Conservation (phyloP, 2,888 invertebrate species). For the Nephrocerus scutellatus region DNA sequence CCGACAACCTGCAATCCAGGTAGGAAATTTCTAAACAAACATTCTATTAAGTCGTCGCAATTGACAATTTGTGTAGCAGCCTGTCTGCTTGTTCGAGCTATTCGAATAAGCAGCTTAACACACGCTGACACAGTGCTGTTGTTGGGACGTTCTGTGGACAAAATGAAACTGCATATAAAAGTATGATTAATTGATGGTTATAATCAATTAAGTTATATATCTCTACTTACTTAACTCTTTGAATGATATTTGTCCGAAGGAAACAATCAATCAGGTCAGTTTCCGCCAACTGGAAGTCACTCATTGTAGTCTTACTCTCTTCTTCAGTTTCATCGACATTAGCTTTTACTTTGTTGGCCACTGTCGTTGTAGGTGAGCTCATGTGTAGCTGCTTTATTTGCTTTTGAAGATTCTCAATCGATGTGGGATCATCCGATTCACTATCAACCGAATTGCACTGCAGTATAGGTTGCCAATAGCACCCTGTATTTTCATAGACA, state of each 20-base stretch:
- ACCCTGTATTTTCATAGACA: conserved; percentile 59
- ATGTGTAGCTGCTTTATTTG: conserved; percentile 47
- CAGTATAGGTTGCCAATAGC: conserved; percentile 56
- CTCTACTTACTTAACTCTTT: conserved; percentile 56
- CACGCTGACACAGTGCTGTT: conserved; percentile 66
- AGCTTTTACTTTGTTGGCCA: conserved; percentile 34
- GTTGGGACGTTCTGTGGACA: conserved; percentile 62
- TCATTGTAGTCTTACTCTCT: conserved; percentile 58
- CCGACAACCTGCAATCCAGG: conserved; percentile 31
- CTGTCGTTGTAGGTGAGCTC: conserved; percentile 18
- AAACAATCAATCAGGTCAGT: conserved; percentile 70
- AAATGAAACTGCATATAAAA: conserved; percentile 57
- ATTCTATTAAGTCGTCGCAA: conserved; percentile 58
- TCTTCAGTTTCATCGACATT: conserved; percentile 41
- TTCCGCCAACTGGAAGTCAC: conserved; percentile 81
- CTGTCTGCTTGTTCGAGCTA: conserved; percentile 69
- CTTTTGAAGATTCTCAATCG: conserved; percentile 51
- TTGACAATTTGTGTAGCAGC: conserved; percentile 58
- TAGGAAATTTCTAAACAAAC: conserved; percentile 54
- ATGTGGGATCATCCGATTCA: conserved; percentile 38
- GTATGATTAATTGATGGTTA: conserved; percentile 21
- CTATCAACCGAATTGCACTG: conserved; percentile 26
- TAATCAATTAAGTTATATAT: neutral
- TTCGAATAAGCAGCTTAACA: conserved; percentile 69
- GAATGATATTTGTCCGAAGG: conserved; percentile 67